Evolutionary conservation across 2,113 vertebrate genomes (phyloP), one percentile per base, ranked within the genome.

Genomic region (Cisticola juncidis): DNA sequence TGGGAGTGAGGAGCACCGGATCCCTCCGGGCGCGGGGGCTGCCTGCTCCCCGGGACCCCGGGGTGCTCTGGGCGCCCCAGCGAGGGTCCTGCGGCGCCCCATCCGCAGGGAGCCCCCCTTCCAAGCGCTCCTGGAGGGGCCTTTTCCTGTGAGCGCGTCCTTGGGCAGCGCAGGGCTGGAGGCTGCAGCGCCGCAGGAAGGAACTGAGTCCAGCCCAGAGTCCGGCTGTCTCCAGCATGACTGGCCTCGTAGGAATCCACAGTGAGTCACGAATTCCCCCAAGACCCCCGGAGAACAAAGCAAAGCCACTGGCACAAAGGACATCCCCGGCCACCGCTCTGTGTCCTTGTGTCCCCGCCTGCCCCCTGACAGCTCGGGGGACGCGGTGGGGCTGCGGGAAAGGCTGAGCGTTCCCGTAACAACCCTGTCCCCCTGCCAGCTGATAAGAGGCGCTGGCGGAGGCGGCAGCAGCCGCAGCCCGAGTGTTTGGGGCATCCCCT

Each of bases 151-250:
- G 7, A 42, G 35, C 0, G 2, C 1, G 54, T 88, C 92, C 93
- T 94, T 94, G 87, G 77, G 73, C 86, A 33, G 91, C 40, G 22
- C 35, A 1, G 58, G 54, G 62, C 56, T 11, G 57, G 36, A 79
- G 81, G 82, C 82, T n/a, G 82, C 21, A 69, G 77, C 4, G 0
- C 23, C 22, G 68, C 94, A 95, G 95, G 94, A 96, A 95, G 95
- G 95, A 95, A 95, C 93, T 91, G 89, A 16, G 90, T 81, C 90
- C 47, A 15, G 73, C 87, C 90, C 12, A 53, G 91, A 95, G 87
- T 18, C 92, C 51, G 12, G 5, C 31, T 65, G 96, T 95, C 95
- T 96, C 65, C 85, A 53, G 3, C 3, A 7, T 94, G 93, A 94
- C 80, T 36, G 91, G 76, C 9, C 77, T 60, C 87, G 62, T 19